Conservation (phyloP, 2,888 invertebrate species). For the Volucella inanis region DNA sequence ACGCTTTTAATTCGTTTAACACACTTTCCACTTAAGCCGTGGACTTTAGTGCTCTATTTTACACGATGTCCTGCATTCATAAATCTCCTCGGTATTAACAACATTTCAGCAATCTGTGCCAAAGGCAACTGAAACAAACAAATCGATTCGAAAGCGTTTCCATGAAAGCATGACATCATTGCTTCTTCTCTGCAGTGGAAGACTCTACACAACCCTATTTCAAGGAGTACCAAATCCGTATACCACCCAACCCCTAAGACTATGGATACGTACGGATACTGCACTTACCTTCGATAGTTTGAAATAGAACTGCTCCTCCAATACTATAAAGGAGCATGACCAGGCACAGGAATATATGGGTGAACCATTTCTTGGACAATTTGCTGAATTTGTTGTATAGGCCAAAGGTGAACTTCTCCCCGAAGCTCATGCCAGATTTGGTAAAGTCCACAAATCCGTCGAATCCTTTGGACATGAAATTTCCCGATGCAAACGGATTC, state of each 20-base stretch:
- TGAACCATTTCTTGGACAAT: slow-evolving; percentile 93
- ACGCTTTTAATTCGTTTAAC: not conserved
- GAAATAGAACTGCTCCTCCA: slow-evolving; percentile 91
- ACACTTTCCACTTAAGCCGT: not conserved
- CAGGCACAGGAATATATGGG: slow-evolving; percentile 92
- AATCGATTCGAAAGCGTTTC: slow-evolving; percentile 44
- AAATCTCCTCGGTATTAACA: slow-evolving; percentile 16
- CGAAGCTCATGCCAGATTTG: slow-evolving; percentile 91
- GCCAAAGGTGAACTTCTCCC: slow-evolving; percentile 92
- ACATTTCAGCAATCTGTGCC: slow-evolving; percentile 17
- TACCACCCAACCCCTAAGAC: too few species aligned
- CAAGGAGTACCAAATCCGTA: too few species aligned
- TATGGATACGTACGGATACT: not conserved
- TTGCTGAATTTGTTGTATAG: slow-evolving; percentile 90
- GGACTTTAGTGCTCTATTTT: not conserved
- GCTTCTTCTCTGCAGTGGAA: slow-evolving; percentile 27
- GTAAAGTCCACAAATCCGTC: slow-evolving; percentile 91
- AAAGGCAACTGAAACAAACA: slow-evolving; percentile 57
- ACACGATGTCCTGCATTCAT: not conserved
- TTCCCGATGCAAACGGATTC: slow-evolving; percentile 86
- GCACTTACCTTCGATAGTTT: slow-evolving; percentile 89
- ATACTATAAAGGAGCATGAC: slow-evolving; percentile 91
- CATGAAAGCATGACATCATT: slow-evolving; percentile 68
- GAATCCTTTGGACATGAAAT: slow-evolving; percentile 91
- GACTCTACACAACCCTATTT: not conserved